These are phyloP conservation scores for Tipula unca DNA, from an alignment of 2,888 invertebrate species.

Conservation along the genomic window DNA sequence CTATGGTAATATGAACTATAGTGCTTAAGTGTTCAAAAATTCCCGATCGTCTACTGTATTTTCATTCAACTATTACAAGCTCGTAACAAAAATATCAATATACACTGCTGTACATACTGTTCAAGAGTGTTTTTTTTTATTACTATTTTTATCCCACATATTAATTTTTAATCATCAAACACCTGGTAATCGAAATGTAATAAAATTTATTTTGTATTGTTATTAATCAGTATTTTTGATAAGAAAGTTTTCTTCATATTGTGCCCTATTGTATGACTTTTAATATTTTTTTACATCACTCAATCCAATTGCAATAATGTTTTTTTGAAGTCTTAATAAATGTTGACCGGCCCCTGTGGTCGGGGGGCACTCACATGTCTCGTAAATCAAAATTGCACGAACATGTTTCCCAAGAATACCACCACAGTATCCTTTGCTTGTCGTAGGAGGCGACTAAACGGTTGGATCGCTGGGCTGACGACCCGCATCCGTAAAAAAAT, in stretches of 20 bases:
- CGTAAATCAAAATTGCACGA: no score
- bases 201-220: not conserved
- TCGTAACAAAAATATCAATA: not conserved
- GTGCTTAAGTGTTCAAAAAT: no score
- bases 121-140: not conserved
- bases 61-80: not conserved
- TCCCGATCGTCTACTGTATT: not conserved
- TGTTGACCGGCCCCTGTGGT: no score
- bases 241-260: not conserved
- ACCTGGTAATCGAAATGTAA: not conserved
- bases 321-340: not conserved
- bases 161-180: not conserved
- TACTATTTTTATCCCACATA: not conserved
- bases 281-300: not conserved
- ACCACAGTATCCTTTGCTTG: no score
- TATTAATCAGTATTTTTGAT: not conserved
- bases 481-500: no score
- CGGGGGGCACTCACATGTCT: no score
- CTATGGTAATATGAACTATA: not conserved
- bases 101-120: not conserved
- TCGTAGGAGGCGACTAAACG: no score
- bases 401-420: no score
- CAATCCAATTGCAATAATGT: not conserved
- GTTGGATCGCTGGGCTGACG: no score
- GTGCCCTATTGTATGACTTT: not conserved